phyloP scores from a whole-genome alignment of 2,888 invertebrate genomes.

The Lochmaea crataegi region DNA sequence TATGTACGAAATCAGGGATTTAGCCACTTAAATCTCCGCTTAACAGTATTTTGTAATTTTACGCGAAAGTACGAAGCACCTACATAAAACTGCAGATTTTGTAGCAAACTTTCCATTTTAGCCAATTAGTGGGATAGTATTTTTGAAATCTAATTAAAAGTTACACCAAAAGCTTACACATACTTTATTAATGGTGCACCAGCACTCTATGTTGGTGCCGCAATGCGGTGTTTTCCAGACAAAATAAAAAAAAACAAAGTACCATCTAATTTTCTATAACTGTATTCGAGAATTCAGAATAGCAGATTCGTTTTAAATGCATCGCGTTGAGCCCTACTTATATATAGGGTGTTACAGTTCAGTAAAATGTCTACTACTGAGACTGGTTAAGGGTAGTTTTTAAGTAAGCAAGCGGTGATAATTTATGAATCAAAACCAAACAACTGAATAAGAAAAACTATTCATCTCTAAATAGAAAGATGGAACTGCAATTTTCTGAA shows the following conservation, averaged over 20 bases:
- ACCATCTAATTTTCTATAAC: neutral
- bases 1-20: neutral
- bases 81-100: slow-evolving; percentile 22
- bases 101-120: slow-evolving; percentile 30
- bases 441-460: no score
- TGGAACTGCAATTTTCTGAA: no score
- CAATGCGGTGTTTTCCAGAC: slow-evolving; percentile 44
- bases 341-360: no score
- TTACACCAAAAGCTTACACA: slow-evolving; percentile 59
- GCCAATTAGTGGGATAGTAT: slow-evolving; percentile 58
- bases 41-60: slow-evolving; percentile 15
- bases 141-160: slow-evolving; percentile 63
- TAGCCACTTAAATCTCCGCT: neutral
- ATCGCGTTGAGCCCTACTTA: no score
- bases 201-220: slow-evolving; percentile 57
- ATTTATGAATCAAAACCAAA: no score
- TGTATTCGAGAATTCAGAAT: no score
- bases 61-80: slow-evolving; percentile 10
- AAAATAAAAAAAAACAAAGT: neutral
- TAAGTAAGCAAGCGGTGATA: no score
- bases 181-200: slow-evolving; percentile 54
- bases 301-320: no score
- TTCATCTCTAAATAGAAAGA: no score
- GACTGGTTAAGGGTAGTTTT: no score
- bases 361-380: no score